phyloP scores from a whole-genome alignment of 2,888 invertebrate genomes.

The Lepidochrysops patricia region DNA sequence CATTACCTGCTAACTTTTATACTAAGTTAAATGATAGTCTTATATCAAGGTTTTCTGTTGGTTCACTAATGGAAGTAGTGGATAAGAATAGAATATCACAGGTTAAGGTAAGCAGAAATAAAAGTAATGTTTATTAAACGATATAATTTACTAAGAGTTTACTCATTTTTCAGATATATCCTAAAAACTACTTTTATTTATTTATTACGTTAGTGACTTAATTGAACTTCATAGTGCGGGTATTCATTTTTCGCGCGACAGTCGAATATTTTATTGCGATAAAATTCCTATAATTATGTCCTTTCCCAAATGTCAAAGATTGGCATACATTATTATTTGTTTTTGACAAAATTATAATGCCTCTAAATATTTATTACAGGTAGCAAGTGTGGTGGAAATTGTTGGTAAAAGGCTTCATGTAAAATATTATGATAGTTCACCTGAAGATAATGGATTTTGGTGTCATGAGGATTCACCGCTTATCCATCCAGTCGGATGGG shows the following conservation, averaged over 20 bases:
- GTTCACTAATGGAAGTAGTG: constrained; percentile 93
- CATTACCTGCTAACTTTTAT: constrained; percentile 94
- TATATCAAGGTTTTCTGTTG: constrained; percentile 86
- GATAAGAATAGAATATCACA: constrained; percentile 97
- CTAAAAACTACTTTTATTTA: too few species aligned
- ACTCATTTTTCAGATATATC: too few species aligned
- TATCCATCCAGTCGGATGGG: constrained; percentile 98
- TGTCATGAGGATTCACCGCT: constrained; percentile 96
- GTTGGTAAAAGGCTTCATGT: constrained; percentile 94
- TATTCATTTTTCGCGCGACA: too few species aligned
- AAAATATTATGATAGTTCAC: constrained; percentile 88
- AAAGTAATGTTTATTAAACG: neutral
- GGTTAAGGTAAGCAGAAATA: constrained; percentile 73
- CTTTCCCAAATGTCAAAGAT: neutral
- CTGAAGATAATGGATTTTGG: constrained; percentile 93
- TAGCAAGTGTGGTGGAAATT: constrained; percentile 92
- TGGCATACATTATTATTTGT: neutral
- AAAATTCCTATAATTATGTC: neutral
- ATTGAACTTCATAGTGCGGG: too few species aligned
- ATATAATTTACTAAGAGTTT: too few species aligned
- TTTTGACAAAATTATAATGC: neutral
- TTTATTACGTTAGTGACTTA: too few species aligned
- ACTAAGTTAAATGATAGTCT: constrained; percentile 89
- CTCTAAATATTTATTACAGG: constrained; percentile 39
- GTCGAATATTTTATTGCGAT: too few species aligned